Evolutionary conservation across 2,113 vertebrate species (phyloP), one percentile per base, ranked within the genome.

Genomic region (Thalassarche chlororhynchos): DNA sequence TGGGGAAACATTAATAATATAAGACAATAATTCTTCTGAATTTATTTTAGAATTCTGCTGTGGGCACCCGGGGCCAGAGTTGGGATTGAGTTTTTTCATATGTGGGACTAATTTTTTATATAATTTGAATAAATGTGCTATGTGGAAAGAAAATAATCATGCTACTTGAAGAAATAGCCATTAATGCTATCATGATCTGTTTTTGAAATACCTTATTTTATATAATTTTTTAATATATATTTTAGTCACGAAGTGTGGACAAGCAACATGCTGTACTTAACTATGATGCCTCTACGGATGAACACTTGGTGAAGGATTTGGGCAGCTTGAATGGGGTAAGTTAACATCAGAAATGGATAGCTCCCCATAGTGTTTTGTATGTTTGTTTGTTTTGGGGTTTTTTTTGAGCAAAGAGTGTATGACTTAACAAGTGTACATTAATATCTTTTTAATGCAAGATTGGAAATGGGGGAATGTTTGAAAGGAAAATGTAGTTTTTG

Each of bases 181-280:
- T 70, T 62, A 70, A 47, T 14, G 8, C 40, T 84, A 4, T 84
- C 34, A 84, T 74, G 2, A 26, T 80, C 16, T 55, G 31, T 3
- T 79, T 89, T 80, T 90, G 10, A 81, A 80, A 69, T 62, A 31
- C 21, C 6, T 78, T 42, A 5, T 66, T 47, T 82, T 65, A 46
- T 72, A 15, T 71, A 16, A 29, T 65, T 78, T 46, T 29, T 13
- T 40, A 21, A 19, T 31, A 58, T 87, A 28, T 87, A 28, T 97
- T 98, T 70, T 93, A 99, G 99, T 99, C 99, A 72, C 99, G 99
- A 81, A 99, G 99, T 40, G 99, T 99, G 97, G 99, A 99, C 95
- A 99, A 99, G 90, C 99, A 99, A 78, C 99, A 99, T 36, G 99
- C 99, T 42, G 99, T 99, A 69, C 99, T 99, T 97, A 99, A 99